Base-by-base conservation (phyloP, 2,797 vertebrate genomes). In the Rhinichthys osculus region DNA sequence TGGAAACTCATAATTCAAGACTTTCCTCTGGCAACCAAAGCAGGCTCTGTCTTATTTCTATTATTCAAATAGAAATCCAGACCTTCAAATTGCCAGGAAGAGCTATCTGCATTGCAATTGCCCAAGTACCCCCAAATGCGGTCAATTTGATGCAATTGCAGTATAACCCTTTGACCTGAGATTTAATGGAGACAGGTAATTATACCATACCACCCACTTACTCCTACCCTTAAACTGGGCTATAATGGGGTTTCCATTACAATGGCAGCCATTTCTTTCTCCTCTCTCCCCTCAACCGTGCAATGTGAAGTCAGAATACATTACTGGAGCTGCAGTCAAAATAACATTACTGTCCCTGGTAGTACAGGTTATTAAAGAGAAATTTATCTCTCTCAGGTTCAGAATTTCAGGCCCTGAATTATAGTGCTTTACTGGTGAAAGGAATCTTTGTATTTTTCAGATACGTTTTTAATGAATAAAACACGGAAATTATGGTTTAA, bases 211-310 rank as follows among this genome's bases (percentile, higher is more conserved):
- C 87, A 88, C 89, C 86, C 88, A 90, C 89, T 90, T 85, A 87
- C 86, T 87, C 84, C 81, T 87, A 76, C 83, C 85, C 69, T 83
- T 88, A 90, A 90, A 88, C 85, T 86, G 78, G 14, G 76, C 85
- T 89, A 86, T 90, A 91, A 90, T 91, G 82, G 84, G 85, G 87
- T 89, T 90, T 89, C 88, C 85, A 89, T 87, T 88, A 89, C 86
- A 85, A 88, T 87, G 54, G 73, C 76, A 73, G 59, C 85, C 84
- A 83, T 87, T 89, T 86, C 84, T 84, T 84, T 88, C 79, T 88
- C 86, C 85, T 86, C 74, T 86, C 83, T 87, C 87, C 69, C 59
- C 81, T 78, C 72, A 87, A 85, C 81, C 69, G 14, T 87, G 85
- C 77, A 84, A 80, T 78, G 81, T 87, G 83, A 84, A 89, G 88